Evolutionary conservation across 2,113 vertebrate genomes (phyloP).

Genomic region (Macrotis lagotis): DNA sequence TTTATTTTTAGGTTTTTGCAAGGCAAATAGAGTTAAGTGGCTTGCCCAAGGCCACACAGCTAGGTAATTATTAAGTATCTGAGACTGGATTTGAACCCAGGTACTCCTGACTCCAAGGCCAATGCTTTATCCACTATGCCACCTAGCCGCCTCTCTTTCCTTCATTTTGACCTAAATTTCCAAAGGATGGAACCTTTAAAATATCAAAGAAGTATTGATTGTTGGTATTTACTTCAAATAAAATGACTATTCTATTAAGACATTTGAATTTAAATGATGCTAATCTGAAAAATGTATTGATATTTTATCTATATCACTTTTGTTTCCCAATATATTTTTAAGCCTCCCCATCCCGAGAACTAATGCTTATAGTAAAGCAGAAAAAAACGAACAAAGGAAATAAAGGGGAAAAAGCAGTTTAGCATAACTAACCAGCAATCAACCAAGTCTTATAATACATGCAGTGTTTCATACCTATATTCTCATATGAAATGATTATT

Average conservation of each 20-base stretch:
- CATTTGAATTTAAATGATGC: neutral
- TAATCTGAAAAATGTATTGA: neutral
- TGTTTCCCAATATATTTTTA: neutral
- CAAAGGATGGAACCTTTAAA: neutral
- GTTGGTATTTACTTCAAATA: neutral
- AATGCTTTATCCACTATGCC: too few species aligned
- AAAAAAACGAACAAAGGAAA: neutral
- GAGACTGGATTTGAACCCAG: too few species aligned
- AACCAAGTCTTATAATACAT: neutral
- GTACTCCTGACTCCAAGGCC: too few species aligned
- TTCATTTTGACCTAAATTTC: constrained; percentile 39
- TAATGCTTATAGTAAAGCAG: neutral
- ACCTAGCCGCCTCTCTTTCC: too few species aligned
- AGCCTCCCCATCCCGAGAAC: neutral
- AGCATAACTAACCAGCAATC: neutral
- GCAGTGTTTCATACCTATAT: neutral
- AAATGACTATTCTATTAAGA: neutral
- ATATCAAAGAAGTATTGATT: constrained; percentile 18
- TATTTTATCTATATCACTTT: neutral
- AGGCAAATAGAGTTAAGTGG: too few species aligned
- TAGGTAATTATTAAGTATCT: too few species aligned
- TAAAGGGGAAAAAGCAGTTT: neutral
- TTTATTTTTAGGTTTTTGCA: too few species aligned
- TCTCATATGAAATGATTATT: constrained; percentile 15
- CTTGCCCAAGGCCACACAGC: too few species aligned